Base-by-base conservation (phyloP, 2,888 invertebrate genomes). In the Biston stratarius region DNA sequence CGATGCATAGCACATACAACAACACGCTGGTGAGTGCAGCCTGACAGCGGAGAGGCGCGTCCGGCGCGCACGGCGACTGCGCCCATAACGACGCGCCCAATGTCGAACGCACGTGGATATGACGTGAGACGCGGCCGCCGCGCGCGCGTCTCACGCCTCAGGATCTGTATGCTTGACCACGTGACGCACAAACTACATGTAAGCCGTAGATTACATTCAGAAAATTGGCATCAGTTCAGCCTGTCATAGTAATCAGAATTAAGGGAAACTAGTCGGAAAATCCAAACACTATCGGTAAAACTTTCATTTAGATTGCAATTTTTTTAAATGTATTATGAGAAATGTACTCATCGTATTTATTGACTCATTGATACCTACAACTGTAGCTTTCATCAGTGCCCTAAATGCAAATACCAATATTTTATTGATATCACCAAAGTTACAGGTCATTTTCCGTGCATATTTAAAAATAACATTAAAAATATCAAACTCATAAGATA, bases 1-100 rank as follows among this genome's bases (percentile, higher is more conserved):
- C 94, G 73, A 87, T 92, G 89, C 88, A 93, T 82, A 94, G 94
- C 92, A 91, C 91, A 57, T 92, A 91, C 85, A 92, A 94, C 81
- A 92, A 91, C 74, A 90, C 92, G 65, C 65, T 89, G 83, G 80
- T 88, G 80, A 88, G 82, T 62, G 81, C 87, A 15, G 85, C 91
- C 86, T 92, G 92, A 92, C 93, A 91, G 73, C 84, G 92, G 75
- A 83, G 90, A 2, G 82, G 86, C 75, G 82, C 87, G 84, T 81
- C 83, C 76, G 79, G 76, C 53, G 68, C 82, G 72, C 82, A 78
- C 78, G 80, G 74, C 68, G 89, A 86, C 42, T 76, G 80, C 73
- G 82, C 81, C 15, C 70, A 77, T 64, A 84, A 78, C 87, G 89
- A 89, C 83, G 86, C 74, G 66, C 71, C 76, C 5, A 73, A 63